phyloP scores from a whole-genome alignment of 1,140 invertebrate species.

The Anagrus nilaparvatae region DNA sequence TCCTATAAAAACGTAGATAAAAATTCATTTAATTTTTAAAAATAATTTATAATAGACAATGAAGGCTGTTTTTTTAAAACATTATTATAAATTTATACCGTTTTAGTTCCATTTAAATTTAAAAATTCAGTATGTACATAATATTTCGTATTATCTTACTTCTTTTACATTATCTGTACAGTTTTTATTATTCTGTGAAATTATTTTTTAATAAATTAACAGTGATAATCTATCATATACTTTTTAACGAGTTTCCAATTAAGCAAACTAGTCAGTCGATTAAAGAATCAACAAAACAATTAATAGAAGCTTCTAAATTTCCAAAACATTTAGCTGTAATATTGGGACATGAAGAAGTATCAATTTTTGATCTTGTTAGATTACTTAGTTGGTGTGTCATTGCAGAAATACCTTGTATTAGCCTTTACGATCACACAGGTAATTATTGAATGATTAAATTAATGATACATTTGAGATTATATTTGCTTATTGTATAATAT shows the following conservation, averaged over 20 bases:
- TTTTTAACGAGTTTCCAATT: too few species aligned
- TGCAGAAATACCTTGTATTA: constrained; percentile 52
- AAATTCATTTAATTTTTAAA: too few species aligned
- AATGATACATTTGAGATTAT: constrained; percentile 6
- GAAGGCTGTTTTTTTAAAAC: too few species aligned
- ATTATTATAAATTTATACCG: too few species aligned
- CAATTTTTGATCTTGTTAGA: constrained; percentile 43
- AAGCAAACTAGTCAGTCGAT: background rate
- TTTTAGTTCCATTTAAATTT: too few species aligned
- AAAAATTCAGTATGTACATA: constrained; percentile 13
- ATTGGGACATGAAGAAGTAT: constrained; percentile 40
- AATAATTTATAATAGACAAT: too few species aligned
- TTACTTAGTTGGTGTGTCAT: constrained; percentile 55
- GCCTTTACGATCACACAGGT: constrained; percentile 62
- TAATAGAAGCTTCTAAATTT: constrained; percentile 18
- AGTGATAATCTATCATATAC: too few species aligned
- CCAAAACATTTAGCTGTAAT: constrained; percentile 45
- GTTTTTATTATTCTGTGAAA: constrained; percentile 4
- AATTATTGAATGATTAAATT: constrained; percentile 24
- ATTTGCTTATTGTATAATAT: too few species aligned
- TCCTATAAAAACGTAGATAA: too few species aligned
- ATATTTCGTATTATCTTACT: constrained; percentile 7
- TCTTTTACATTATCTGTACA: constrained; percentile 9
- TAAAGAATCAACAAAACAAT: constrained; percentile 3
- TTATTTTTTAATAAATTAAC: background rate